Evolutionary conservation across 2,888 invertebrate genomes (phyloP), one percentile per base, ranked within the genome.

Genomic region (Ormyrus thymus): DNA sequence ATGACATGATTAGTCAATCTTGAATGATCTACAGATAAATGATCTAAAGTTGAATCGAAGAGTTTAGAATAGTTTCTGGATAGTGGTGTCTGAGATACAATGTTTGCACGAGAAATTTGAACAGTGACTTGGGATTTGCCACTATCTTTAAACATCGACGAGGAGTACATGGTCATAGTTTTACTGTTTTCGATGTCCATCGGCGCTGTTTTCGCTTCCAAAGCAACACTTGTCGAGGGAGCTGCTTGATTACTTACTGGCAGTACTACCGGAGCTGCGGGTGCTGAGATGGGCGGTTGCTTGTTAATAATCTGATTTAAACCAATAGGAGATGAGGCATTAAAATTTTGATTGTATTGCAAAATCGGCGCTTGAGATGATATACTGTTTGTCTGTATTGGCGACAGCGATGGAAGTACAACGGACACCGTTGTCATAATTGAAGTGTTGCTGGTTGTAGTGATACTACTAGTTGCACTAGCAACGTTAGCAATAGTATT

Each of bases 351-450:
- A 29, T 51, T 73, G 48, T 69, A 76, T n/a, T 80, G 78, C 6
- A 82, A 13, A 2, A 77, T 58, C 6, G 82, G 66, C 1, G 71
- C 73, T 65, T 79, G 72, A 29, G 78, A 62, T 9, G 82, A 75
- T 11, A 77, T 58, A 11, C 66, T 29, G 4, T 15, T 72, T 1
- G 85, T 82, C 6, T 84, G 85, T 58, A 86, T 84, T 2, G 88
- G 89, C 3, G 89, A 89, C 5, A 89, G 72, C 0, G 89, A 88
- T 0, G 89, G 89, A 62, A 90, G 80, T 15, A 87, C 86, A 45
- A 87, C 88, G 1, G 89, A 86, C 66, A 88, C 86, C 45, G 89
- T 87, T 11, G 86, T 83, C 83, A 87, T 85, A 80, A 85, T 85
- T 11, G 86, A 83, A 10, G 7, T 61, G 43, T 6, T 51, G 13